Evolutionary conservation across 2,888 invertebrate species (phyloP), one percentile per base, ranked within the genome.

Genomic region (Diogma glabrata): DNA sequence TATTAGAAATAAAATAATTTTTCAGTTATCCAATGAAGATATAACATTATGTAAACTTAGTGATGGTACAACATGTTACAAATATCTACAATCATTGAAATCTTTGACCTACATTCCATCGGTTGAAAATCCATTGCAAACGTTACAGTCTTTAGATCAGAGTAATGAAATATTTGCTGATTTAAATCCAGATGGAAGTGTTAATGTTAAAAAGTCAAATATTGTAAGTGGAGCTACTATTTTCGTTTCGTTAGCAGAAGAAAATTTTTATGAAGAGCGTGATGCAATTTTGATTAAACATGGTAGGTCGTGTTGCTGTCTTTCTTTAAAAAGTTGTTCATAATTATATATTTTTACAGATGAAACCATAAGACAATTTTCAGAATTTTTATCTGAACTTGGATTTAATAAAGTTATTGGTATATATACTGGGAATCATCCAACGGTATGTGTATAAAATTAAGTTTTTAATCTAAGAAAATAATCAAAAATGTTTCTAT

Each of bases 121-220:
- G 17, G 86, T 86, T 0, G 72, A 78, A 43, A 72, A 75, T 53
- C 76, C 85, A 0, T 53, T 79, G 10, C 66, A 68, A 2, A 75
- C 74, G 0, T 59, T 86, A 30, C 72, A 76, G 56, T 67, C 73
- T 23, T 59, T 79, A 6, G 70, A 73, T 1, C 69, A 71, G 7
- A 57, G 60, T 17, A 69, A 73, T 14, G 61, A 64, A 51, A 57
- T 33, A 14, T 19, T 12, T 4, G 14, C 57, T 52, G 63, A 61
- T 24, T 23, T 50, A n/a, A 30, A 28, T 33, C 54, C 57, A 10
- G 55, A 50, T 6, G 66, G 66, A 4, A 57, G 64, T 36, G 52
- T 66, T 5, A 43, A 43, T 22, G 2, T 43, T 2, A n/a, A 43
- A n/a, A 14, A 8, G 3, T 17, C 53, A 20, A 53, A 71, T 49